Conservation (phyloP, 2,797 vertebrate species). For the Monodelphis domestica region DNA sequence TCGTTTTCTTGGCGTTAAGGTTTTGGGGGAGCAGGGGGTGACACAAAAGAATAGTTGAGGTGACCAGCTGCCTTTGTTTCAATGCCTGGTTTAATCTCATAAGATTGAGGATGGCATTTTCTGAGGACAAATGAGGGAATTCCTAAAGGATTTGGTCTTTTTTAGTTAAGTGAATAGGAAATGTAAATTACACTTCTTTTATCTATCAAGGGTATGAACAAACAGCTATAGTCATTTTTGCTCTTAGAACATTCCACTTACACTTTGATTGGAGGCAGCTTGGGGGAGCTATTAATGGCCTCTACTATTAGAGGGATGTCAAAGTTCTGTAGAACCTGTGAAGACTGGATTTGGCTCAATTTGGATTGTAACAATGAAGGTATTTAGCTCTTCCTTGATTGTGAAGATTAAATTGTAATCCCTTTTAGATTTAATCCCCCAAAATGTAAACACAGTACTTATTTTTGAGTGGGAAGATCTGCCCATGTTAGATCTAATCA, state of each 20-base stretch:
- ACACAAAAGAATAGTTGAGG: conserved; percentile 33
- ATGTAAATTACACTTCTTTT: background rate
- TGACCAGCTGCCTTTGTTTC: conserved; percentile 2
- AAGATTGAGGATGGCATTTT: background rate
- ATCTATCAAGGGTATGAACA: background rate
- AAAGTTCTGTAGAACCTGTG: conserved; percentile 23
- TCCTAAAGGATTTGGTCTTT: conserved; percentile 42
- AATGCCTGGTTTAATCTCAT: background rate
- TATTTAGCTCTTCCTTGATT: too few species aligned
- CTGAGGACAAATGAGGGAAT: background rate
- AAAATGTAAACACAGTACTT: too few species aligned
- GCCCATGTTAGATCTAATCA: too few species aligned
- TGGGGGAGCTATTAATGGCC: conserved; percentile 50
- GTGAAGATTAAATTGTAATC: too few species aligned
- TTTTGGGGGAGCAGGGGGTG: background rate
- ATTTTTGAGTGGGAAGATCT: too few species aligned
- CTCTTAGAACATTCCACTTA: conserved; percentile 7
- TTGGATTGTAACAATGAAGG: too few species aligned
- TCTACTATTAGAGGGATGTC: conserved; percentile 39
- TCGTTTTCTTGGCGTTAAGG: background rate
- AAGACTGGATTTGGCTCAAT: too few species aligned
- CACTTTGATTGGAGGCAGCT: conserved; percentile 38
- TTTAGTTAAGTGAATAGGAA: background rate
- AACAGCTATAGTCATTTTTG: conserved; percentile 29
- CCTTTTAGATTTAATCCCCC: too few species aligned